Evolutionary conservation across 2,113 vertebrate genomes (phyloP).

Genomic region (Synchiropus splendidus): DNA sequence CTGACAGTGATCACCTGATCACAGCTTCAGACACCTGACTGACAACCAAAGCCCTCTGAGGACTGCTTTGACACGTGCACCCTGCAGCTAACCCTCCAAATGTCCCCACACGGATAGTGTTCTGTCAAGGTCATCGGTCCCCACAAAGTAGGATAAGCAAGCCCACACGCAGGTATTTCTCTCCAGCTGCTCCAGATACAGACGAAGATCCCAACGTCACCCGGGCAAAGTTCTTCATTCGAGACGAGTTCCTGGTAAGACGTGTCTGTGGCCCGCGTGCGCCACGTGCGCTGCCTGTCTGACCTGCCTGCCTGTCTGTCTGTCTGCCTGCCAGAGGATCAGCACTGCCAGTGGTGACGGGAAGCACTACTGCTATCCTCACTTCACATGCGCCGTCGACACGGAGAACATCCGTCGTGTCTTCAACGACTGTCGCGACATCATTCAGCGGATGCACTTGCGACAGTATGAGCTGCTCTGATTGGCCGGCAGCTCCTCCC

Average conservation of each 20-base stretch:
- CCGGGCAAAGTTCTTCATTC: slow-evolving; percentile 55
- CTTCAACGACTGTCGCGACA: slow-evolving; percentile 70
- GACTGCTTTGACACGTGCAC: no score
- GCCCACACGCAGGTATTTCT: no score
- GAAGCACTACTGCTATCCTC: slow-evolving; percentile 93
- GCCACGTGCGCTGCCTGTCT: no score
- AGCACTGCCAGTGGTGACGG: slow-evolving; percentile 84
- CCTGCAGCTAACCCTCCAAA: no score
- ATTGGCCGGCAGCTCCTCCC: slow-evolving; percentile 41
- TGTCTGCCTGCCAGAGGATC: slow-evolving; percentile 75
- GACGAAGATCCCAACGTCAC: slow-evolving; percentile 47
- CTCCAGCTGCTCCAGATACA: slow-evolving; percentile 43
- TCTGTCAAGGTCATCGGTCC: no score
- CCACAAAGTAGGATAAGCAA: no score
- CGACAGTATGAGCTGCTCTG: slow-evolving; percentile 96
- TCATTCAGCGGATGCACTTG: slow-evolving; percentile 83
- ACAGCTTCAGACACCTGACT: no score
- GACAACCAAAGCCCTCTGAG: no score
- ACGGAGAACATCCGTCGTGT: slow-evolving; percentile 88
- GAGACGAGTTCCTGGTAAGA: slow-evolving; percentile 55
- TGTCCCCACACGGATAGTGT: no score
- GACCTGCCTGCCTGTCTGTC: neutral
- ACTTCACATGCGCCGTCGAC: slow-evolving; percentile 95
- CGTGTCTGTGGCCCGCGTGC: no score
- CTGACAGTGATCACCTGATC: slow-evolving; percentile 3